These are phyloP conservation scores for Phyllotis vaccarum DNA, from an alignment of 2,797 vertebrate genomes.

Conservation along the genomic window DNA sequence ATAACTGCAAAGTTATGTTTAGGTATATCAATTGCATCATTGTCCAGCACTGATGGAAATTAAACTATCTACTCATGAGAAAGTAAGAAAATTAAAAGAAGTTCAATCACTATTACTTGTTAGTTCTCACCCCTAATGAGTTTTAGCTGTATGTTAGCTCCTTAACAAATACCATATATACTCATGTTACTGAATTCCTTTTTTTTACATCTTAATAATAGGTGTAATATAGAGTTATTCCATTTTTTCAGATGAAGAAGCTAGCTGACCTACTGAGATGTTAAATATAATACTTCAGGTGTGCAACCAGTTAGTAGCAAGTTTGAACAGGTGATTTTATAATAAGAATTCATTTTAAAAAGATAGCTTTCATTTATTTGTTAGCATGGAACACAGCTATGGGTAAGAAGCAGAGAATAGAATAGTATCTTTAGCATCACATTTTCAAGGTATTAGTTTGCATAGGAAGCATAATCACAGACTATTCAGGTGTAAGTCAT, in stretches of 20 bases:
- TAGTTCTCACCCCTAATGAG: not conserved
- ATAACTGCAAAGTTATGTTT: not conserved
- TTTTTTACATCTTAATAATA: constrained; percentile 7
- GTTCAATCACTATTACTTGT: not conserved
- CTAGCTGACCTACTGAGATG: not conserved
- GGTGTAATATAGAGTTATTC: not conserved
- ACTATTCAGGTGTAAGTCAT: not conserved
- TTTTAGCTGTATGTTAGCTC: not conserved
- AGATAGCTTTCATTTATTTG: constrained; percentile 46
- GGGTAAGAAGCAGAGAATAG: constrained; percentile 34
- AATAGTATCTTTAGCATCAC: constrained; percentile 2
- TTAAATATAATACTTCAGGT: not conserved
- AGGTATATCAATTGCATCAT: not conserved
- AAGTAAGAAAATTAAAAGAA: not conserved
- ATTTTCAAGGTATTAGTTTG: constrained; percentile 27
- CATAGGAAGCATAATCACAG: not conserved
- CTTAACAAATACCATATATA: not conserved
- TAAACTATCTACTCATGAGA: not conserved
- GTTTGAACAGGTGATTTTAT: constrained; percentile 31
- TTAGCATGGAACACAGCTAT: not conserved
- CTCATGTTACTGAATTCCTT: constrained; percentile 34
- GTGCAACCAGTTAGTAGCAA: not conserved
- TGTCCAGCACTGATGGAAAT: constrained; percentile 36
- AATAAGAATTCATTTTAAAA: constrained; percentile 29
- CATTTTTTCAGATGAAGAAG: constrained; percentile 18